Percentiles rank a stretch among this genome's conserved stretches.
These are phyloP conservation scores for Spatula clypeata DNA, from an alignment of 2,797 vertebrate genomes.

Conservation along the genomic window DNA sequence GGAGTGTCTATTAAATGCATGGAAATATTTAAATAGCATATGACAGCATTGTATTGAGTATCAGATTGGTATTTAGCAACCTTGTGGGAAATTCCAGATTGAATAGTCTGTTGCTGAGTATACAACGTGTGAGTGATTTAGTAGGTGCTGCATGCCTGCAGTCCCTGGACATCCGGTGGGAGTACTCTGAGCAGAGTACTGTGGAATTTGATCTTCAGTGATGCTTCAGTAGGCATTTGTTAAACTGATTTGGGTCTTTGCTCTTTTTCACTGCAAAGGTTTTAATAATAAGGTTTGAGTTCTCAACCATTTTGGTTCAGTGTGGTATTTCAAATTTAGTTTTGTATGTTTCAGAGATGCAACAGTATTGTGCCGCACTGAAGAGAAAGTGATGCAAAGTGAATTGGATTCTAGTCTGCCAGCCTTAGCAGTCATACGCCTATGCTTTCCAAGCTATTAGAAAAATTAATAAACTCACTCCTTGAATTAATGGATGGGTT, in stretches of 20 bases:
- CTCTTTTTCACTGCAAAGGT: not conserved
- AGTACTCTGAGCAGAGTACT: not conserved
- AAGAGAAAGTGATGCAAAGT: not conserved
- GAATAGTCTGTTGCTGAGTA: not conserved
- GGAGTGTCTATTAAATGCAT: not conserved
- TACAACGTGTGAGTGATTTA: not conserved
- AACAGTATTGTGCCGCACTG: not conserved
- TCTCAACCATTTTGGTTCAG: not conserved
- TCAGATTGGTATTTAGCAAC: rapidly evolving
- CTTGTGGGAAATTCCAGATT: not conserved
- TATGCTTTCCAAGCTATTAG: constrained; percentile 43
- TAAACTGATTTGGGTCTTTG: not conserved
- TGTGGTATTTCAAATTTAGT: not conserved
- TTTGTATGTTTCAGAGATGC: not conserved
- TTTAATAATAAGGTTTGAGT: not conserved
- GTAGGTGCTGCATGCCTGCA: not conserved
- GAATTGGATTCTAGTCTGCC: not conserved
- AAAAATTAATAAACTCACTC: constrained; percentile 57
- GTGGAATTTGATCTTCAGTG: not conserved
- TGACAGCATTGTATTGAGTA: not conserved
- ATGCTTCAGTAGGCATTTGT: not conserved
- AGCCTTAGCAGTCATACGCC: not conserved
- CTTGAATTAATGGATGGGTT: constrained; percentile 57
- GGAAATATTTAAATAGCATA: not conserved
- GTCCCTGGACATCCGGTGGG: not conserved